Base-by-base conservation (phyloP, 2,888 invertebrate species). In the Microctonus brassicae region DNA sequence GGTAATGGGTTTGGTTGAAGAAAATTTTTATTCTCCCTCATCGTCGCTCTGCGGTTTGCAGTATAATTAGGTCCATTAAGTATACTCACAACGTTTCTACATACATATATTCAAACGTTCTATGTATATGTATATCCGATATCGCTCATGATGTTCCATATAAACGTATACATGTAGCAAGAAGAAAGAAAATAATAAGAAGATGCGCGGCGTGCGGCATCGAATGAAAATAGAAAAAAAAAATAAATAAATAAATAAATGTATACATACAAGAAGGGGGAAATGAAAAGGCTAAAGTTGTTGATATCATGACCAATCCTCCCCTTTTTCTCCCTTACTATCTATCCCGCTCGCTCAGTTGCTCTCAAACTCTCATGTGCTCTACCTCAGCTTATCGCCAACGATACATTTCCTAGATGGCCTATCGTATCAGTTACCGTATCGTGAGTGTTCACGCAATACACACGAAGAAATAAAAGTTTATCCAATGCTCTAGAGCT, bases 361-460 rank as follows among this genome's bases (percentile, higher is more conserved):
- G 3, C 4, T 3, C 29, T 29, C 7, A 29, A 3, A 29, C 29
- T 29, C 7, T 36, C 60, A 70, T 70, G 52, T 52, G 65, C 36
- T 52, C 60, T 34, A n/a, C n/a, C n/a, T n/a, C n/a, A n/a, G n/a
- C 52, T 65, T 70, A 65, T 65, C 70, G 33, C 36, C 34, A 63
- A 24, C 75, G 75, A 79, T 77, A 76, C 73, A 77, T 78, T 76
- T 78, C 70, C 76, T 64, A 76, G 78, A 79, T 79, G 72, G 73
- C 69, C 67, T 74, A 75, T 77, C 76, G 69, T 65, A 73, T 72
- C 72, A 61, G 70, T 74, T 75, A 68, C 68, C 9, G 20, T 72
- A 76, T 73, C 72, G 61, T 52, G 36, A 62, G 20, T 39, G 36
- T 69, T 52, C 70, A 70, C 65, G 70, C 65, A 70, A 70, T 52